Percentiles rank a stretch among this genome's conserved stretches.
phyloP scores from a whole-genome alignment of 2,888 invertebrate species.

The Lottia scabra region DNA sequence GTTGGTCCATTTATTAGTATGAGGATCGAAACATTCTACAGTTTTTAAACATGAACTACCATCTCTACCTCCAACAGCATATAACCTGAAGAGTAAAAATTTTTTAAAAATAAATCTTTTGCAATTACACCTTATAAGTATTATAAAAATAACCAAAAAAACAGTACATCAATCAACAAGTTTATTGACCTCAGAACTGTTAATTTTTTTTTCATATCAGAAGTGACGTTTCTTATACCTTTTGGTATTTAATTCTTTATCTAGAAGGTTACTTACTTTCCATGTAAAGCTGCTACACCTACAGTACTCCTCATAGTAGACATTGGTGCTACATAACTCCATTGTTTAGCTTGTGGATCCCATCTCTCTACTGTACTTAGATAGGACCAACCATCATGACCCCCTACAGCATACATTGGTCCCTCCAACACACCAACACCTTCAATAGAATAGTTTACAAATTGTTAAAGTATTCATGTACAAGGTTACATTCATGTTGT shows the following conservation, averaged over 20 bases:
- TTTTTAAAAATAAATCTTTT: too few species aligned
- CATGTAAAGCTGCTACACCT: slow-evolving; percentile 88
- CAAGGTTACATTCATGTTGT: too few species aligned
- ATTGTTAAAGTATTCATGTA: too few species aligned
- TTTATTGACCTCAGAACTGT: too few species aligned
- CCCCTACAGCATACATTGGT: slow-evolving; percentile 93
- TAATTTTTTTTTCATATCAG: too few species aligned
- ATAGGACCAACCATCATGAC: slow-evolving; percentile 96
- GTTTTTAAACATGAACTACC: slow-evolving; percentile 90
- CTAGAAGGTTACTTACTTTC: slow-evolving; percentile 70
- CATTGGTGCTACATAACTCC: slow-evolving; percentile 93
- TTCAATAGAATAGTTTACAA: slow-evolving; percentile 33
- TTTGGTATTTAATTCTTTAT: too few species aligned
- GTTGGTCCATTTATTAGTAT: slow-evolving; percentile 84
- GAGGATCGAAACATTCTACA: slow-evolving; percentile 88
- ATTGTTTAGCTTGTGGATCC: slow-evolving; percentile 88
- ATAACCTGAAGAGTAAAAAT: slow-evolving; percentile 74
- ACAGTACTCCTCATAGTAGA: slow-evolving; percentile 88
- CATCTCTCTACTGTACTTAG: slow-evolving; percentile 92
- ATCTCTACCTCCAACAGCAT: slow-evolving; percentile 93
- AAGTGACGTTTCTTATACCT: too few species aligned
- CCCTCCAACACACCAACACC: slow-evolving; percentile 79
- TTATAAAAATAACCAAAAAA: too few species aligned
- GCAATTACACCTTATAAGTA: too few species aligned
- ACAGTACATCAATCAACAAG: too few species aligned